phyloP scores from a whole-genome alignment of 2,888 invertebrate genomes.

The Fissipunctia ypsillon region DNA sequence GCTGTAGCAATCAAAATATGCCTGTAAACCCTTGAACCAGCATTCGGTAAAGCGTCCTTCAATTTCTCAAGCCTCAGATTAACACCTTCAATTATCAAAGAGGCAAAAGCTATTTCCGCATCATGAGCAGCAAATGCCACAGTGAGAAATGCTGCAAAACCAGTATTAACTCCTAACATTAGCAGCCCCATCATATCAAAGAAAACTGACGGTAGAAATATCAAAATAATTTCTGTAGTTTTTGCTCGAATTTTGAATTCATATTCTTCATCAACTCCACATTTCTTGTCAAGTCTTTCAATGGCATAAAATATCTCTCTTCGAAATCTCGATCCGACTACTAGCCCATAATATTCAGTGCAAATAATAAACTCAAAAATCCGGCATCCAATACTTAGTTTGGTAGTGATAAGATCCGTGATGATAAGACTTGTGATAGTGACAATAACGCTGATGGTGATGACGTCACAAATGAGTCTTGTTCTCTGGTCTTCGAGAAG shows the following conservation, averaged over 20 bases:
- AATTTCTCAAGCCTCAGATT: constrained; percentile 75
- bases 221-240: constrained; percentile 48
- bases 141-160: constrained; percentile 64
- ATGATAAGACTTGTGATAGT: constrained; percentile 52
- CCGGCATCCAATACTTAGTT: constrained; percentile 30
- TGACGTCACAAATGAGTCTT: constrained; percentile 68
- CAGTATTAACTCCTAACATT: constrained; percentile 51
- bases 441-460: constrained; percentile 57
- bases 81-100: constrained; percentile 75
- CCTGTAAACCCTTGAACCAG: constrained; percentile 76
- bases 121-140: constrained; percentile 77
- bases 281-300: constrained; percentile 75
- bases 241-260: constrained; percentile 54
- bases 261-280: constrained; percentile 66
- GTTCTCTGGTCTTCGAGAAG: constrained; percentile 64
- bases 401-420: constrained; percentile 63
- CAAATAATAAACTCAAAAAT: constrained; percentile 62
- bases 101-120: constrained; percentile 76
- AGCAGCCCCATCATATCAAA: constrained; percentile 72
- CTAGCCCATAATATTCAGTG: constrained; percentile 67
- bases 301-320: constrained; percentile 68
- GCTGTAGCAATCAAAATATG: constrained; percentile 75
- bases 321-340: constrained; percentile 60
- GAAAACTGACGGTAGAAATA: constrained; percentile 64
- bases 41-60: constrained; percentile 58